Conservation (phyloP, 1,140 invertebrate species). For the Pemphigus obesinymphae region DNA sequence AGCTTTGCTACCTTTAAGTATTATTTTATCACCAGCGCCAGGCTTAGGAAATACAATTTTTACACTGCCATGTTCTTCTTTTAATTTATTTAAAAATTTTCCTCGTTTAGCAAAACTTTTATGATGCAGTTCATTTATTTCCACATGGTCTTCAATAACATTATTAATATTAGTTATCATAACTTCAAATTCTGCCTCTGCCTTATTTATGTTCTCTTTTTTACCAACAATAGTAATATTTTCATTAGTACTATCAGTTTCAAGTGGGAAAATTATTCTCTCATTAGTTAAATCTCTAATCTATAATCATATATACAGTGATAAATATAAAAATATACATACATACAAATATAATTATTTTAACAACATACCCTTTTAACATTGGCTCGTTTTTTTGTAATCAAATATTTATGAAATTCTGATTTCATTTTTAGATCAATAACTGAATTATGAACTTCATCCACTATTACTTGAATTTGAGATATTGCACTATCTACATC, state of each 20-base stretch:
- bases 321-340: background rate
- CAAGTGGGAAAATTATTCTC: conserved; percentile 84
- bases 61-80: conserved; percentile 89
- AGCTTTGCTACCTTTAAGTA: conserved; percentile 59
- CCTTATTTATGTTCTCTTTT: conserved; percentile 64
- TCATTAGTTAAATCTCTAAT: conserved; percentile 86
- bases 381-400: conserved; percentile 88
- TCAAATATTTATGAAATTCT: conserved; percentile 91
- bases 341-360: background rate
- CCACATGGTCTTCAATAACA: conserved; percentile 72
- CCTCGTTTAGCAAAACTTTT: conserved; percentile 87
- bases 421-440: conserved; percentile 81
- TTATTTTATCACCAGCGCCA: conserved; percentile 52
- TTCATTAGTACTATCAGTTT: conserved; percentile 81
- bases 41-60: conserved; percentile 78
- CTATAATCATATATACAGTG: conserved; percentile 48
- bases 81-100: conserved; percentile 82
- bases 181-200: conserved; percentile 76
- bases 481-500: conserved; percentile 22
- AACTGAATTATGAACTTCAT: conserved; percentile 47
- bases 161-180: conserved; percentile 83
- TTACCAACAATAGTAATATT: conserved; percentile 84
- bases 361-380: conserved; percentile 68
- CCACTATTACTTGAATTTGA: conserved; percentile 32
- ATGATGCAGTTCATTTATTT: conserved; percentile 84